Conservation (phyloP, 2,113 vertebrate species). For the Mesitornis unicolor region DNA sequence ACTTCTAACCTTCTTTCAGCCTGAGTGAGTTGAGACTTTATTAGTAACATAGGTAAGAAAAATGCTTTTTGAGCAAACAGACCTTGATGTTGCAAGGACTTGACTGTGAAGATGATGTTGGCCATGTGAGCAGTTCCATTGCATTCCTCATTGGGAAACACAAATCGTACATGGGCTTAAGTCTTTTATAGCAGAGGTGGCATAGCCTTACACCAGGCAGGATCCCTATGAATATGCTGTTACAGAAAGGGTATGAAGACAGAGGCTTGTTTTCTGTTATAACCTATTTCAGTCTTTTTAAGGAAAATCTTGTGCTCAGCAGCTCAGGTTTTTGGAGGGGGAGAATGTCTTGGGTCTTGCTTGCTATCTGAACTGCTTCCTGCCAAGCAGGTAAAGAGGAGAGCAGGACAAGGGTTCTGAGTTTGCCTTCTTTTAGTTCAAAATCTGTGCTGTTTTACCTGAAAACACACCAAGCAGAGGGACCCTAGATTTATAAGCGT, state of each 20-base stretch:
- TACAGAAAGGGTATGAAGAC: accelerated
- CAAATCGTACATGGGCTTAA: background rate
- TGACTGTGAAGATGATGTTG: constrained; percentile 5
- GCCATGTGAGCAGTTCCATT: background rate
- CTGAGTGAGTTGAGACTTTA: background rate
- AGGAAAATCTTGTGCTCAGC: background rate
- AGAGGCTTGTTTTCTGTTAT: background rate
- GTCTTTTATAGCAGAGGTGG: background rate
- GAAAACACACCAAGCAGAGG: background rate
- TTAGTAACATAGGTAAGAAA: constrained; percentile 15
- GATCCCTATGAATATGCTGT: background rate
- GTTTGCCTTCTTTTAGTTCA: background rate
- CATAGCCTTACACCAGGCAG: background rate
- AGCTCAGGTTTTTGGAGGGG: background rate
- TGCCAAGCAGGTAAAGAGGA: background rate
- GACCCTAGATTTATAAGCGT: background rate
- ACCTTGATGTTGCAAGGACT: background rate
- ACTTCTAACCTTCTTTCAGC: constrained; percentile 1
- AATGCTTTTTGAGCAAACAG: constrained; percentile 6
- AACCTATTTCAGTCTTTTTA: background rate
- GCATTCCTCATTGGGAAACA: background rate
- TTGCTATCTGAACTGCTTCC: background rate
- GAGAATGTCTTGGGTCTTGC: background rate
- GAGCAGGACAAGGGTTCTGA: background rate
- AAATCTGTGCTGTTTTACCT: background rate